Conservation (phyloP, 2,113 vertebrate species). For the Phalacrocorax carbo region DNA sequence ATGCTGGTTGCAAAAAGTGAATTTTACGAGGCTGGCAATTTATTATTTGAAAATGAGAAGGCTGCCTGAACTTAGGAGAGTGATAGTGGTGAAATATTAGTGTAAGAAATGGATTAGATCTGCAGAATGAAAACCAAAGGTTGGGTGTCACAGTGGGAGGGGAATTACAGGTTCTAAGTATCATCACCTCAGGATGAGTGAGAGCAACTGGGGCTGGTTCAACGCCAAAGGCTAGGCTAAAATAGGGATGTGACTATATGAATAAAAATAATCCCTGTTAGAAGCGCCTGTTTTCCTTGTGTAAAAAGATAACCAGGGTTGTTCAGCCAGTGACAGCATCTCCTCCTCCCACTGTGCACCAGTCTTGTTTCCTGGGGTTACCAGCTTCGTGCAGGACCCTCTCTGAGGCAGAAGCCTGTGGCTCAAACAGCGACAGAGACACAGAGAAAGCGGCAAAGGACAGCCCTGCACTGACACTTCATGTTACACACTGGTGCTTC, state of each 20-base stretch:
- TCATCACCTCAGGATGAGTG: neutral
- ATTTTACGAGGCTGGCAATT: neutral
- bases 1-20: neutral
- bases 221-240: neutral
- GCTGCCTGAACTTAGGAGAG: neutral
- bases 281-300: neutral
- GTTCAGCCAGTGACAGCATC: neutral
- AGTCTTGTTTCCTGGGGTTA: neutral
- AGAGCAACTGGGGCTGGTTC: neutral
- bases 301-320: neutral
- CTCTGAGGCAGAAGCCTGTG: neutral
- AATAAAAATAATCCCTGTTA: neutral
- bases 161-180: neutral
- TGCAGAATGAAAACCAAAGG: neutral
- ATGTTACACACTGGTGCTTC: neutral
- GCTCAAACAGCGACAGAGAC: rapidly evolving
- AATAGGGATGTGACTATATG: neutral
- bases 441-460: neutral
- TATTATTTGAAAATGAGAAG: neutral
- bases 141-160: neutral
- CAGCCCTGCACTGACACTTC: neutral
- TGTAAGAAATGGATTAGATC: neutral
- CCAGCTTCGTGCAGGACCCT: neutral
- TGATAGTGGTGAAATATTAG: neutral
- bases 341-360: neutral